Evolutionary conservation across 2,888 invertebrate genomes (phyloP), one percentile per base, ranked within the genome.

Genomic region (Leptopilina drosophilae): DNA sequence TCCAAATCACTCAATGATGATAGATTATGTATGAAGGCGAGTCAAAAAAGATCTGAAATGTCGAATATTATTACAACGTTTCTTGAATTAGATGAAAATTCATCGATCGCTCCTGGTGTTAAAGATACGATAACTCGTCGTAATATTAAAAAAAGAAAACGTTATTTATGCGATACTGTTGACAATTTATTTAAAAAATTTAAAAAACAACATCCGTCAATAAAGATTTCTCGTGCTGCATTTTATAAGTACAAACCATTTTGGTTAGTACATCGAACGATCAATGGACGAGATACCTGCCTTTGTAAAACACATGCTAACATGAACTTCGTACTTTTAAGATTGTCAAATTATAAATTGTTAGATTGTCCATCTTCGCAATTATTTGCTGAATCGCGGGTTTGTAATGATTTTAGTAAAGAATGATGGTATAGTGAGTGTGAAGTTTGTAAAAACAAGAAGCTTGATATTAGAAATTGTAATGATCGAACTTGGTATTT

Each of bases 221-320:
- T 79, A 46, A 75, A 73, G 59, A 33, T 77, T 67, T 78, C 76
- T 20, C 65, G 77, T 59, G 75, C 77, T 66, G 66, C 75, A 12
- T 80, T 80, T 53, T 80, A 76, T 66, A 75, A 75, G 20, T 67
- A 78, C 4, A 78, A 78, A 69, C 80, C 69, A 73, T 80, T 76
- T 64, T 80, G 76, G 80, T 67, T 80, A 40, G 14, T 80, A 69
- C 12, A 64, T 15, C 75, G 77, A n/a, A 1, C 46, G 14, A 46
- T 77, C 12, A 65, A 77, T n/a, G 53, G 73, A 73, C 77, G 77
- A n/a, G 77, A 79, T 67, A 79, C 79, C 11, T 79, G 79, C 49
- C 40, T 79, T n/a, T 79, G 77, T 62, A 79, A 77, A 62, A 64
- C 64, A 46, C 77, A 80, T 77, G 53, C 65, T 9, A 80, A 80